Evolutionary conservation across 2,888 invertebrate species (phyloP).

Genomic region (Boloria selene): DNA sequence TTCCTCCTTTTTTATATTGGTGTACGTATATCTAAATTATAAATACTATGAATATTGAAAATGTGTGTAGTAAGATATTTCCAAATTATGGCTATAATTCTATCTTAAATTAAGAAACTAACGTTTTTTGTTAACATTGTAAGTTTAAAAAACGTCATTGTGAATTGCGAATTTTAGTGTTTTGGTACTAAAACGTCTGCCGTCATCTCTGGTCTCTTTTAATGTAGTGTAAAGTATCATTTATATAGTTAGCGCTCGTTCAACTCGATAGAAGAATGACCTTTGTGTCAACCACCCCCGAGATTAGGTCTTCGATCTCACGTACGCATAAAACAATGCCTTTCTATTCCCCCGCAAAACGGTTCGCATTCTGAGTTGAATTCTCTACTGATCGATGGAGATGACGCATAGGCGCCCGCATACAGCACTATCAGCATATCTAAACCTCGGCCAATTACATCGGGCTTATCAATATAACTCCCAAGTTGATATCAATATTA

Average conservation of each 20-base stretch:
- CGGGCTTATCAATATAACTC: slow-evolving; percentile 51
- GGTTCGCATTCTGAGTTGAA: slow-evolving; percentile 20
- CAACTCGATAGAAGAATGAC: slow-evolving; percentile 25
- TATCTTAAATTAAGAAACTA: no score
- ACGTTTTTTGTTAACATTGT: no score
- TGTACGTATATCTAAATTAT: no score
- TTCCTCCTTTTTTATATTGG: no score
- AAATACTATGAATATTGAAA: no score
- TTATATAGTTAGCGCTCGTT: not conserved
- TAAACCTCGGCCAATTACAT: slow-evolving; percentile 52
- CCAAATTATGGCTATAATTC: no score
- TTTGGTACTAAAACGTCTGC: no score
- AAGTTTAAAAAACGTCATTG: no score
- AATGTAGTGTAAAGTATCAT: not conserved
- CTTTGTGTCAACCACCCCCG: slow-evolving; percentile 25
- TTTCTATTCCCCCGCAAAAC: slow-evolving; percentile 17
- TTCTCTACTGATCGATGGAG: slow-evolving; percentile 49
- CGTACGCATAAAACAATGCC: slow-evolving; percentile 21
- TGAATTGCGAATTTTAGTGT: no score
- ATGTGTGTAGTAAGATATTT: no score
- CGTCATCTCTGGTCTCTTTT: not conserved
- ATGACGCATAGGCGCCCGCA: slow-evolving; percentile 57
- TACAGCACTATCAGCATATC: slow-evolving; percentile 46
- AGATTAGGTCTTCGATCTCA: slow-evolving; percentile 27
- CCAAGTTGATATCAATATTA: slow-evolving; percentile 36